These are phyloP conservation scores for Parapristionchus giblindavisi DNA, from an alignment of 2,888 invertebrate species.

Conservation along the genomic window DNA sequence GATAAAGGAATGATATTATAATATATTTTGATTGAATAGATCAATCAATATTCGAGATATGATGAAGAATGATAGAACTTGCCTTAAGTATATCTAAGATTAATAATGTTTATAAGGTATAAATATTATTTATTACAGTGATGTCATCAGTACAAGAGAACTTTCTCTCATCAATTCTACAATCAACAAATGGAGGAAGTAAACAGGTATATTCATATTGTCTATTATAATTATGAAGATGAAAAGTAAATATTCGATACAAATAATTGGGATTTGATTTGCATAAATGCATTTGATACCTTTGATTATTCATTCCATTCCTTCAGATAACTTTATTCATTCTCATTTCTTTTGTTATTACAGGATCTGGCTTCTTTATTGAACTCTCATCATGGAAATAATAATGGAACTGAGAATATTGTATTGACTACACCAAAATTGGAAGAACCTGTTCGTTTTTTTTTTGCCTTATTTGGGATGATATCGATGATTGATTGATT, in stretches of 20 bases:
- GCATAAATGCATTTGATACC: neutral
- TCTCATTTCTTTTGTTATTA: no score
- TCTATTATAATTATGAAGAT: no score
- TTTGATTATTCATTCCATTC: no score
- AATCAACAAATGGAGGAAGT: constrained; percentile 41
- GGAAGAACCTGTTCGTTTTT: constrained; percentile 9
- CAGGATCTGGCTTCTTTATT: constrained; percentile 16
- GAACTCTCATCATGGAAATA: neutral
- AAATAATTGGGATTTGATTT: neutral
- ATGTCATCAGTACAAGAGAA: constrained; percentile 49
- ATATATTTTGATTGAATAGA: no score
- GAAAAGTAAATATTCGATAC: no score
- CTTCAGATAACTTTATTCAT: no score
- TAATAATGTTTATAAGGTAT: neutral
- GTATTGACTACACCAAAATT: neutral
- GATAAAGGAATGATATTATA: no score
- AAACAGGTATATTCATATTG: no score
- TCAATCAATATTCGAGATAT: no score
- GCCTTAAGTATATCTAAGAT: neutral
- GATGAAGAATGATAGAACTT: neutral
- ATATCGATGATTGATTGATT: neutral
- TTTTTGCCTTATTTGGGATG: neutral
- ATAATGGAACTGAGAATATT: constrained; percentile 10
- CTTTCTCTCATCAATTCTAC: constrained; percentile 50
- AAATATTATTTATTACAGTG: constrained; percentile 19